Conservation (phyloP, 2,888 invertebrate genomes). For the Rosalia funebris region DNA sequence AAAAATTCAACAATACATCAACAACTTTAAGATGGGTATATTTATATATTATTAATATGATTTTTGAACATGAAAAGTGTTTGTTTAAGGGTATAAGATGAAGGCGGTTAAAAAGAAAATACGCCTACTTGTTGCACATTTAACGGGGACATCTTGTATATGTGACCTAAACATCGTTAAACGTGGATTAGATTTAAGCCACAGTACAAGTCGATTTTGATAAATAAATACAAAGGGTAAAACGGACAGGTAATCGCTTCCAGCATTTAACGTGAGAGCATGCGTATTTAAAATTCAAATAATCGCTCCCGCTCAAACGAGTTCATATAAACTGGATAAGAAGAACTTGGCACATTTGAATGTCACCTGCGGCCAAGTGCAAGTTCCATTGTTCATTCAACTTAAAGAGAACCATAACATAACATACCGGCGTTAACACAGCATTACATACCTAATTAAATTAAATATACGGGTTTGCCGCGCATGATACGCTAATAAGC, state of each 20-base stretch:
- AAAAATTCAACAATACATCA: too few species aligned
- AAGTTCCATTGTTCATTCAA: slow-evolving; percentile 27
- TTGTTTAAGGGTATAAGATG: too few species aligned
- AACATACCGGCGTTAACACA: background rate
- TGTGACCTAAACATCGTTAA: too few species aligned
- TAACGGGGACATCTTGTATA: too few species aligned
- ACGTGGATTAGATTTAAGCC: too few species aligned
- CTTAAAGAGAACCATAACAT: background rate
- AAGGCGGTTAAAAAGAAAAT: too few species aligned
- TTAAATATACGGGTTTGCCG: background rate
- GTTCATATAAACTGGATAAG: slow-evolving; percentile 39
- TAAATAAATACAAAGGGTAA: slow-evolving; percentile 18
- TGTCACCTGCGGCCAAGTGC: slow-evolving; percentile 40
- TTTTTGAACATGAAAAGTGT: too few species aligned
- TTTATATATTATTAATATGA: too few species aligned
- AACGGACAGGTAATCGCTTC: slow-evolving; percentile 21
- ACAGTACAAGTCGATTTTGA: too few species aligned
- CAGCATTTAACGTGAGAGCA: slow-evolving; percentile 24
- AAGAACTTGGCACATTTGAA: slow-evolving; percentile 47
- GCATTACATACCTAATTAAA: background rate
- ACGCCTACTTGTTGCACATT: too few species aligned
- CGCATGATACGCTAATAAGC: slow-evolving; percentile 2
- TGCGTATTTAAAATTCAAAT: slow-evolving; percentile 37
- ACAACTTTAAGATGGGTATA: too few species aligned
- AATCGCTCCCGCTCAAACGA: slow-evolving; percentile 34